A percentile compares a stretch with the other conserved stretches of the same genome.
These are phyloP conservation scores for Xenops minutus DNA, from an alignment of 2,797 vertebrate genomes.

Conservation along the genomic window DNA sequence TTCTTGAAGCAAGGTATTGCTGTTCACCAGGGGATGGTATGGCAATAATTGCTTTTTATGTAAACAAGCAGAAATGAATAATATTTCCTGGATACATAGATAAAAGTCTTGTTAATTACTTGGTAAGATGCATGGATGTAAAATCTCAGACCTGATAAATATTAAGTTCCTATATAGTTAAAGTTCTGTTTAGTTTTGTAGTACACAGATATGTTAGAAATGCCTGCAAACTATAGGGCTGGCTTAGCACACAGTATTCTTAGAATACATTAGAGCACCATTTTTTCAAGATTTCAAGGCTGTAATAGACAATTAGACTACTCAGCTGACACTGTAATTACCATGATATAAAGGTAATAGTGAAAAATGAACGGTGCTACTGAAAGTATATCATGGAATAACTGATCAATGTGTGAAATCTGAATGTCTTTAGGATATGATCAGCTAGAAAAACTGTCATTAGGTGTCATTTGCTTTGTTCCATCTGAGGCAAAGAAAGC, in stretches of 20 bases:
- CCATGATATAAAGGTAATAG: background rate
- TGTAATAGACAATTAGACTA: background rate
- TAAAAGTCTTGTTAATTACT: background rate
- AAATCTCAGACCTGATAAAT: background rate
- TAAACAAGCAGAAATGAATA: background rate
- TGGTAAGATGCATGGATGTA: background rate
- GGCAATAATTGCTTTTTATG: background rate
- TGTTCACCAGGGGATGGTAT: background rate
- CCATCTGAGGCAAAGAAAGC: background rate
- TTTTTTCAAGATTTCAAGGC: background rate
- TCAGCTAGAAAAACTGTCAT: background rate
- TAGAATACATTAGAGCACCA: background rate
- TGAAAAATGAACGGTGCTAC: background rate
- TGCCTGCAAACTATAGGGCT: background rate
- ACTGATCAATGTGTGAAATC: background rate
- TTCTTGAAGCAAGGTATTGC: background rate
- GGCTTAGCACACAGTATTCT: background rate
- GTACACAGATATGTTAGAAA: background rate
- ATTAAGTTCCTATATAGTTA: background rate
- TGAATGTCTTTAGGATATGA: background rate
- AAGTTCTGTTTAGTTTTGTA: background rate
- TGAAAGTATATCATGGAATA: background rate
- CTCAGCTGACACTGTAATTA: background rate
- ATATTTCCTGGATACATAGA: background rate
- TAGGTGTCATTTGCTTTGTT: background rate